These are phyloP conservation scores for Phytoseiulus persimilis DNA, from an alignment of 2,888 invertebrate species.

Conservation along the genomic window DNA sequence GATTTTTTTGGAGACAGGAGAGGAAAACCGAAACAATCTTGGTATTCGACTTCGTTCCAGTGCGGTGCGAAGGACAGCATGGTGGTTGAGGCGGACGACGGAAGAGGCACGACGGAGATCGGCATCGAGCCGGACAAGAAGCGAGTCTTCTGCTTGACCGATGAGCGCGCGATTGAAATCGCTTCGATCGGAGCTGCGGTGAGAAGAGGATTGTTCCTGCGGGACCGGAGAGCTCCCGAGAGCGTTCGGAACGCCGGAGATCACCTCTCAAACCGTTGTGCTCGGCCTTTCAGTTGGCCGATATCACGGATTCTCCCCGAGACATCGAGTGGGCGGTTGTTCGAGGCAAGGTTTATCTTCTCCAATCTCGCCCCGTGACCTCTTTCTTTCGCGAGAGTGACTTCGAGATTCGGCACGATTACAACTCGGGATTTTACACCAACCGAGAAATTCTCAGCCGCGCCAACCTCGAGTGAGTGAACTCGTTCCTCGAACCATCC, in stretches of 20 bases:
- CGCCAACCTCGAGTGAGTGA: conserved; percentile 65
- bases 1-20: too few species aligned
- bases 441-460: conserved; percentile 61
- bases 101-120: background rate
- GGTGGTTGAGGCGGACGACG: background rate
- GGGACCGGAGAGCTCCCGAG: too few species aligned
- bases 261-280: too few species aligned
- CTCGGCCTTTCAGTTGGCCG: conserved; percentile 58
- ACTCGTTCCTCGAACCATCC: background rate
- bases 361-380: conserved; percentile 70
- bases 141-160: conserved; percentile 54
- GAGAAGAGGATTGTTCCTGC: too few species aligned
- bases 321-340: conserved; percentile 73
- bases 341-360: conserved; percentile 53
- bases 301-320: conserved; percentile 60
- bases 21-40: too few species aligned
- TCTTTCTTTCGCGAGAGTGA: conserved; percentile 64
- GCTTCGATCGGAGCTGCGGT: conserved; percentile 55
- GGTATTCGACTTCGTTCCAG: background rate
- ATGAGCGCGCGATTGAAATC: conserved; percentile 56
- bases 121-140: background rate
- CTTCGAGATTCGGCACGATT: conserved; percentile 67
- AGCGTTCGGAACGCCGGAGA: background rate
- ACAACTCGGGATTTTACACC: conserved; percentile 61
- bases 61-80: background rate